These are phyloP conservation scores for Clinocottus analis DNA, from an alignment of 2,113 vertebrate genomes.

Conservation along the genomic window DNA sequence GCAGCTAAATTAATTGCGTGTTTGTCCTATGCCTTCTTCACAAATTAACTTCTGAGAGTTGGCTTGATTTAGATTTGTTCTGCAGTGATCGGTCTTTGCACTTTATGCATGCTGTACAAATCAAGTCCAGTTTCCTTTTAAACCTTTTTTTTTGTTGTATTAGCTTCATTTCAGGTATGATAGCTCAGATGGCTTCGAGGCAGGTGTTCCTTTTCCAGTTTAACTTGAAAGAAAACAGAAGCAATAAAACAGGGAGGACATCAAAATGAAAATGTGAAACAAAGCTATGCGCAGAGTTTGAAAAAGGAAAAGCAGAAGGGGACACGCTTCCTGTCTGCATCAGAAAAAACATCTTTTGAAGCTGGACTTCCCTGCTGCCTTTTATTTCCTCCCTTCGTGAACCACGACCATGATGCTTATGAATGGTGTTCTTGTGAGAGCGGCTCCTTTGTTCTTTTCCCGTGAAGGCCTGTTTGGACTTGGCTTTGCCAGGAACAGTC, in stretches of 20 bases:
- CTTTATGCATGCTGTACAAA: not conserved
- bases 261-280: conserved; percentile 19
- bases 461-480: conserved; percentile 66
- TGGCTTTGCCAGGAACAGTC: conserved; percentile 64
- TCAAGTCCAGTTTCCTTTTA: not conserved
- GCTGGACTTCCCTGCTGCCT: conserved; percentile 9
- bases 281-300: not conserved
- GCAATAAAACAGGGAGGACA: conserved; percentile 19
- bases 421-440: conserved; percentile 39
- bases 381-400: conserved; percentile 32
- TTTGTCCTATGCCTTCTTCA: conserved; percentile 43
- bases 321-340: conserved; percentile 12
- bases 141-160: not conserved
- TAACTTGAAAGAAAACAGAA: not conserved
- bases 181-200: not conserved
- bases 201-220: not conserved
- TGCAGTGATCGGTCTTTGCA: not conserved
- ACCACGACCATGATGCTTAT: conserved; percentile 3
- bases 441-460: conserved; percentile 59
- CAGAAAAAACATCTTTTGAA: conserved; percentile 15
- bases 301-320: conserved; percentile 2
- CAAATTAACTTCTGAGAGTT: conserved; percentile 48
- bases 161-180: not conserved
- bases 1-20: conserved; percentile 60
- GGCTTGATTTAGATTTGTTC: not conserved